Base-by-base conservation (phyloP, 2,797 vertebrate genomes). In the Tragelaphus eurycerus region DNA sequence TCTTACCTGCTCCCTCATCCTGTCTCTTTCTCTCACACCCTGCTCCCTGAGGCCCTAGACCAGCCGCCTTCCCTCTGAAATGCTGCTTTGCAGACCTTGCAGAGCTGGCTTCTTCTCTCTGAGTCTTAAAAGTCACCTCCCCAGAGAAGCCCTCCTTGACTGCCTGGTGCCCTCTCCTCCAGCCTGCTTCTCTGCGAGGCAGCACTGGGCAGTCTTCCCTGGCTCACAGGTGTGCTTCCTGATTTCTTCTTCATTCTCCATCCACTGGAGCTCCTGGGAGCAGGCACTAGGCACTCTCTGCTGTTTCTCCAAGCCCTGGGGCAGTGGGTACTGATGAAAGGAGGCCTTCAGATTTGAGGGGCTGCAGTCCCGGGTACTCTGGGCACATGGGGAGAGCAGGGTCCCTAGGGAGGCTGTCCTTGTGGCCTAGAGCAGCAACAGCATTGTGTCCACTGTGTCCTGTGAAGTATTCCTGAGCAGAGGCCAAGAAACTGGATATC, bases 281-380 rank as follows among this genome's bases (percentile, higher is more conserved):
- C 7, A 43, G 52, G 89, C 1, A 8, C 38, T 21, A 6, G 12
- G 2, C 1, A 4, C 29, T 52, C 6, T 5, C 7, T 7, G 38
- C 67, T 0, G 2, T 34, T 31, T 89, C 46, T 52, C 12, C 52
- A 34, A 16, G 29, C 3, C 21, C 76, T 21, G 50, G 79, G 79
- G 50, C 10, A 34, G 16, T 1, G 15, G 34, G 7, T 8, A 21
- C 78, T 78, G 17, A 31, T 11, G 21, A 62, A 81, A 5, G 21
- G 55, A 23, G 6, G 76, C 21, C 60, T 46, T 48, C 16, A 5
- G 34, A 31, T 29, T 54, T 43, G 48, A 86, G 57, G 29, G 46
- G 8, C 67, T 60, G 4, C 3, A 38, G 81, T 31, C 5, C n/a
- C 0, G 1, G 50, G 21, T 7, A 4, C 12, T 4, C 7, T 3